A percentile compares a stretch with the other conserved stretches of the same genome.
phyloP scores from a whole-genome alignment of 2,797 vertebrate genomes.

The Semotilus atromaculatus region DNA sequence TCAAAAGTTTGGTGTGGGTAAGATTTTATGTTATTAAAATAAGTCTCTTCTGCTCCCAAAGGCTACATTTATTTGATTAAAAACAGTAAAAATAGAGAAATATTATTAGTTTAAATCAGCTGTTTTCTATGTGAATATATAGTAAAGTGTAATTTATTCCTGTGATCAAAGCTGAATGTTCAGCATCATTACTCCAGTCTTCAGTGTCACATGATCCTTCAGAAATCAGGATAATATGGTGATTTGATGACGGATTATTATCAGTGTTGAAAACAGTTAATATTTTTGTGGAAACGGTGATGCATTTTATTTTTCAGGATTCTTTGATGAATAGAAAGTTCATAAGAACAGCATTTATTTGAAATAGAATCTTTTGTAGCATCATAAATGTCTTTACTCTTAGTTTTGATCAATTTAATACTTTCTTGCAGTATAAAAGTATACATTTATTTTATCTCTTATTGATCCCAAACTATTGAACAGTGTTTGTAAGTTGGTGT shows the following conservation, averaged over 20 bases:
- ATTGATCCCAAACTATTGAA: neutral
- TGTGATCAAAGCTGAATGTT: too few species aligned
- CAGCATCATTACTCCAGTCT: neutral
- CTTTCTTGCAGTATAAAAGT: neutral
- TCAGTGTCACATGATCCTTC: conserved; percentile 1
- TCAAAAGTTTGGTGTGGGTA: too few species aligned
- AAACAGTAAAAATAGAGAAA: neutral
- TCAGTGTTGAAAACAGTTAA: neutral
- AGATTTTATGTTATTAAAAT: too few species aligned
- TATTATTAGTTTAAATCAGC: neutral
- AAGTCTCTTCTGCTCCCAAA: neutral
- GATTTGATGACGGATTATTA: neutral
- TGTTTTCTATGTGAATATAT: neutral
- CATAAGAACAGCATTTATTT: too few species aligned
- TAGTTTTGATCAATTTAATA: neutral
- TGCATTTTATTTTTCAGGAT: neutral
- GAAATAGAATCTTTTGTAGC: too few species aligned
- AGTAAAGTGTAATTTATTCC: neutral
- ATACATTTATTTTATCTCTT: neutral
- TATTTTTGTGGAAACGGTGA: neutral
- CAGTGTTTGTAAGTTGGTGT: too few species aligned
- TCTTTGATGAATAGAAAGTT: too few species aligned
- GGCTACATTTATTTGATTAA: neutral
- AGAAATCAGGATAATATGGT: neutral
- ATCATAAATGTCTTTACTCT: neutral